Percentiles rank a stretch among this genome's conserved stretches.
Evolutionary conservation across 1,140 invertebrate species (phyloP).

Genomic region (Cherax destructor): DNA sequence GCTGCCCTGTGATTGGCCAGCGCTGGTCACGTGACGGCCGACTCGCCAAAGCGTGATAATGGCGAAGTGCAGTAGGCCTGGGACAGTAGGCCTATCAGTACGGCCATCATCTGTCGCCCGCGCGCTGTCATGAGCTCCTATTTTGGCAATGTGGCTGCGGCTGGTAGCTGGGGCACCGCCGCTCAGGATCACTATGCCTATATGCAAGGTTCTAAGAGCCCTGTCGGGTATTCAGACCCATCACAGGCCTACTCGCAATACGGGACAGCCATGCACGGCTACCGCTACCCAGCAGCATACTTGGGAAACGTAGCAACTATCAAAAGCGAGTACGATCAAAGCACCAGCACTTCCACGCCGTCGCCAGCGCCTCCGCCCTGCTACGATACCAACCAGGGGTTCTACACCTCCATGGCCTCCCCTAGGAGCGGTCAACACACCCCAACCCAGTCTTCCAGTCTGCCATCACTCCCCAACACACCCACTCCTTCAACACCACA

Average conservation of each 20-base stretch:
- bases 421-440: conserved; percentile 28
- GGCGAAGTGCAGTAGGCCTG: conserved; percentile 68
- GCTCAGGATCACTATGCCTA: conserved; percentile 52
- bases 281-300: conserved; percentile 16
- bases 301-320: not conserved
- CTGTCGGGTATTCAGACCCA: conserved; percentile 26
- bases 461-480: not conserved
- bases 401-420: conserved; percentile 33
- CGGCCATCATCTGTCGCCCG: conserved; percentile 68
- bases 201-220: conserved; percentile 25
- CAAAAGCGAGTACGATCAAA: conserved; percentile 36
- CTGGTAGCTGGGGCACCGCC: conserved; percentile 36
- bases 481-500: not conserved
- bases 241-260: conserved; percentile 53
- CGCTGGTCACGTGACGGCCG: conserved; percentile 61
- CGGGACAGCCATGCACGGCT: conserved; percentile 28
- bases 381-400: conserved; percentile 32
- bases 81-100: conserved; percentile 67
- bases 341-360: not conserved
- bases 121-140: conserved; percentile 66
- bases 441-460: not conserved
- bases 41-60: conserved; percentile 66
- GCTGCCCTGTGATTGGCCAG: conserved; percentile 54
- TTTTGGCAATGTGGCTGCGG: conserved; percentile 52
- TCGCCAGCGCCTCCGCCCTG: not conserved